Base-by-base conservation (phyloP, 2,797 vertebrate genomes). In the Arremon brunneinucha region DNA sequence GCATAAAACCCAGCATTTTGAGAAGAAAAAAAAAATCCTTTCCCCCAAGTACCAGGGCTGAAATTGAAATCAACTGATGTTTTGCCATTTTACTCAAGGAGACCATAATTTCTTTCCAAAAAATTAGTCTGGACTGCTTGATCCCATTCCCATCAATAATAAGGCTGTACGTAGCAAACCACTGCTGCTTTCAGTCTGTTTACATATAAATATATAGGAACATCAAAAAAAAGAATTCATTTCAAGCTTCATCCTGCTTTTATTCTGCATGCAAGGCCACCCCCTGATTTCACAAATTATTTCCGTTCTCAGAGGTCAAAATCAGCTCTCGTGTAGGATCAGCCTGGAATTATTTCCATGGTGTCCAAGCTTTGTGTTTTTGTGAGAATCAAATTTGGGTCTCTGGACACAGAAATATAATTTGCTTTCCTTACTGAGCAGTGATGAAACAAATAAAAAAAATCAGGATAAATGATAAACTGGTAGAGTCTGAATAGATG, bases 31-130 rank as follows among this genome's bases (percentile, higher is more conserved):
- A 46, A 71, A 37, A 47, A 27, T 17, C n/a, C 20, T 90, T 90
- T 56, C 35, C 47, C 79, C 64, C 34, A 90, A 76, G 93, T 94
- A 87, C 46, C 56, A 67, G 56, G 41, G 41, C 44, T 90, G 68
- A 78, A 88, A 89, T 86, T 74, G 50, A 93, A 93, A 88, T 86
- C 87, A 82, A 84, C 87, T 95, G 85, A 93, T 92, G 83, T 92
- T 95, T 94, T 96, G 92, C 94, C 89, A 92, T 96, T 91, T 92
- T 41, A 63, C 47, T 93, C 91, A 60, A 49, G n/a, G 35, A 93
- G 34, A 75, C 60, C 26, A 2, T 68, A 56, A 85, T 80, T 92
- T 87, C 43, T 87, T 91, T 72, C 60, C 4, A 78, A 78, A 90
- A 82, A 83, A 59, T 72, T 43, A 55, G 11, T 46, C 18, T 78